Evolutionary conservation across 2,888 invertebrate species (phyloP).

Genomic region (Mellilla xanthometata): DNA sequence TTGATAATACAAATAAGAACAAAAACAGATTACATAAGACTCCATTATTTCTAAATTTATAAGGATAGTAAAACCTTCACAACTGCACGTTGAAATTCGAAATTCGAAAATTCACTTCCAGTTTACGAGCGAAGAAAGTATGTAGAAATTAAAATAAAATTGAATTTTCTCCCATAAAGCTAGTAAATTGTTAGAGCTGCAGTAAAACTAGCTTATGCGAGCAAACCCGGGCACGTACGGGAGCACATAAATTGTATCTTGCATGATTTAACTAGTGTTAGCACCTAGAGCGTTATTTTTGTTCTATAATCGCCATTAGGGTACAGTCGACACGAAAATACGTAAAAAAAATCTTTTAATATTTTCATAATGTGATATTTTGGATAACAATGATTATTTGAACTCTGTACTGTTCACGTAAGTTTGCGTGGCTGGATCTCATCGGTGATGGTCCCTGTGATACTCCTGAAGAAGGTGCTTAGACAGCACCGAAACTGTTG

Average conservation of each 20-base stretch:
- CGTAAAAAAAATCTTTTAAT: too few species aligned
- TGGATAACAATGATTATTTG: too few species aligned
- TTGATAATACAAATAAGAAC: too few species aligned
- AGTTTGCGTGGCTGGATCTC: too few species aligned
- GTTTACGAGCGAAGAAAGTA: constrained; percentile 15
- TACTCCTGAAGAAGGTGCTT: too few species aligned
- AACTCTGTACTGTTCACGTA: too few species aligned
- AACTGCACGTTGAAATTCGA: neutral
- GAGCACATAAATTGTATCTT: constrained; percentile 45
- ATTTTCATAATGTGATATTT: too few species aligned
- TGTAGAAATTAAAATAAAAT: constrained; percentile 24
- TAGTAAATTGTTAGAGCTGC: constrained; percentile 32
- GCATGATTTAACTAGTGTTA: constrained; percentile 53
- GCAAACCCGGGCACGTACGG: constrained; percentile 34
- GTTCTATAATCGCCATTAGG: constrained; percentile 40
- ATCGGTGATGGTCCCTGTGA: too few species aligned
- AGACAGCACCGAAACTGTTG: too few species aligned
- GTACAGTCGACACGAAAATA: constrained; percentile 36
- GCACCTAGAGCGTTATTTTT: constrained; percentile 47
- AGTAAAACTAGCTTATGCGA: constrained; percentile 36
- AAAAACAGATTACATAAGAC: too few species aligned
- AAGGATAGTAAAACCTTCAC: neutral
- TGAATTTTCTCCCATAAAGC: constrained; percentile 18
- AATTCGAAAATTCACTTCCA: constrained; percentile 9
- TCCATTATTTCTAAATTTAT: too few species aligned